Evolutionary conservation across 1,140 invertebrate species (phyloP).

Genomic region (Drosophila lacteicornis): DNA sequence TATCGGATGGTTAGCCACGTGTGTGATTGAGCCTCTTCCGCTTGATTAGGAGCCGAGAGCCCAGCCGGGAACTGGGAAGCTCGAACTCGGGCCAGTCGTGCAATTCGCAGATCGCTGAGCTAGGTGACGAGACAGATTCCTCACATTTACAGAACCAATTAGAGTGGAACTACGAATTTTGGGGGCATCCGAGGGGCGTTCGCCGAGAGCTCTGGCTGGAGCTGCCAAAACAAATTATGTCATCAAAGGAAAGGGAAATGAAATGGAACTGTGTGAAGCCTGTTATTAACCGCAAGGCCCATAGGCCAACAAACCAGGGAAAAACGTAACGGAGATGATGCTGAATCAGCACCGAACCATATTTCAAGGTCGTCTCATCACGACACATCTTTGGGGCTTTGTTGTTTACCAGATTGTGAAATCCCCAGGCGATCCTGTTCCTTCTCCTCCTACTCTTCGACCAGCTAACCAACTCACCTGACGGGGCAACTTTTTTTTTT

Average conservation of each 20-base stretch:
- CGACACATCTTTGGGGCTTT: conserved; percentile 18
- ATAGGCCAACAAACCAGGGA: conserved; percentile 37
- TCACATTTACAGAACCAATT: conserved; percentile 70
- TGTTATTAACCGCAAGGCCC: conserved; percentile 42
- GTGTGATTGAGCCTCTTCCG: conserved; percentile 27
- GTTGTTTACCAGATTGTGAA: conserved; percentile 54
- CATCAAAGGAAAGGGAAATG: conserved; percentile 60
- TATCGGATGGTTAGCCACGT: conserved; percentile 11
- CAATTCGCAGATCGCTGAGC: conserved; percentile 25
- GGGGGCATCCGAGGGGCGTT: conserved; percentile 4
- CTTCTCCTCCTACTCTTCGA: not conserved
- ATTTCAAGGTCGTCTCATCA: conserved; percentile 59
- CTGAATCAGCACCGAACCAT: conserved; percentile 25
- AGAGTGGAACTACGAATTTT: conserved; percentile 49
- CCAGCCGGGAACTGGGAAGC: conserved; percentile 21
- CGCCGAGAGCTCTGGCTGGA: conserved; percentile 3
- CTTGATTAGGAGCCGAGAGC: not conserved
- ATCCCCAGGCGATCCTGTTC: conserved; percentile 53
- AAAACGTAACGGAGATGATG: conserved; percentile 59
- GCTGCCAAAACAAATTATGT: conserved; percentile 58
- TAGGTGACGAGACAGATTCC: conserved; percentile 44
- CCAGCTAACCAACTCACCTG: conserved; percentile 48
- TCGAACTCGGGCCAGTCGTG: conserved; percentile 7
- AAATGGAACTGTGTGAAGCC: conserved; percentile 26
- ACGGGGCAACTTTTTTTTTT: conserved; percentile 67